Percentiles rank a stretch among this genome's conserved stretches.
These are phyloP conservation scores for Muscicapa comitata DNA, from an alignment of 2,797 vertebrate species.

Conservation along the genomic window DNA sequence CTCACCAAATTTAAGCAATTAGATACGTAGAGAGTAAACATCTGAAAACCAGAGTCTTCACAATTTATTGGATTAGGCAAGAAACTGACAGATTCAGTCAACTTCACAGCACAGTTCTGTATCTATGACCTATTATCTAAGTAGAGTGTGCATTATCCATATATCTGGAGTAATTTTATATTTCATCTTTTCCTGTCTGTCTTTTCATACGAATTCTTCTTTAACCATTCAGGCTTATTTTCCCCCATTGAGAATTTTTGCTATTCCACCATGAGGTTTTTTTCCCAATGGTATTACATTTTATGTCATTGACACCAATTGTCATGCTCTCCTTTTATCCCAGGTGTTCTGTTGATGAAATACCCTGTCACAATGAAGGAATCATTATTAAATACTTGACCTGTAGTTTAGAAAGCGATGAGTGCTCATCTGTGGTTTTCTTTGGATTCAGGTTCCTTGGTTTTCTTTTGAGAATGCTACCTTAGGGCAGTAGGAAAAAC, in stretches of 20 bases:
- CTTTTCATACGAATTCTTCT: neutral
- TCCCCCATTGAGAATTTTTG: neutral
- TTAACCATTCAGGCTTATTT: neutral
- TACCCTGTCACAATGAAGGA: neutral
- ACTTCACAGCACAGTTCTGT: neutral
- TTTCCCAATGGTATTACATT: neutral
- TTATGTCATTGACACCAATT: neutral
- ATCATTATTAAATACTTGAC: neutral
- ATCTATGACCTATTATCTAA: neutral
- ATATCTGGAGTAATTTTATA: neutral
- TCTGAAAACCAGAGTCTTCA: neutral
- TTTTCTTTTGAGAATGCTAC: neutral
- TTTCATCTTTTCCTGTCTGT: neutral
- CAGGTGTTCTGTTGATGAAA: neutral
- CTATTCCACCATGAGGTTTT: neutral
- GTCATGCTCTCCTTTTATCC: neutral
- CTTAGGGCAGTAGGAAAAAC: neutral
- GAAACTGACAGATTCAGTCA: neutral
- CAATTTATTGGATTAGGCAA: neutral
- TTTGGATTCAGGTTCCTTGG: neutral
- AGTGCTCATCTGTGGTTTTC: neutral
- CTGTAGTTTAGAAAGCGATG: neutral
- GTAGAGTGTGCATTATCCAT: neutral
- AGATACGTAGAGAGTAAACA: neutral
- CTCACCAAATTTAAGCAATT: neutral